Evolutionary conservation across 2,888 invertebrate genomes (phyloP), one percentile per base, ranked within the genome.

Genomic region (Piscicola geometra): DNA sequence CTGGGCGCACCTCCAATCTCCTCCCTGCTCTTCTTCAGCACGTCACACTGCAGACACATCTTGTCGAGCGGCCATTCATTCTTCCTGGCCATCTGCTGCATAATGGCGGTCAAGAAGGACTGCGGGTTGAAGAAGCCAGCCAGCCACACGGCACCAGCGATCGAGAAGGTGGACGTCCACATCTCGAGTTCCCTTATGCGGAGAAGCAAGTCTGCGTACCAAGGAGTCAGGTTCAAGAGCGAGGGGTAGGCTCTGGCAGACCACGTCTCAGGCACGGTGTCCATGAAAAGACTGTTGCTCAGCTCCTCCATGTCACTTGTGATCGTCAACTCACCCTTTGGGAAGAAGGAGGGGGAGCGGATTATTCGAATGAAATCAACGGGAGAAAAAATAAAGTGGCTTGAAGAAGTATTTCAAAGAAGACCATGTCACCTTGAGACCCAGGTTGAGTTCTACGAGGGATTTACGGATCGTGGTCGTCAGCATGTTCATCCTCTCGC

Each of bases 41-140:
- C 96, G 85, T 97, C 96, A 85, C 94, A 95, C 83, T 94, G 94
- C 28, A 97, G 88, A 84, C 94, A 94, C 95, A 97, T 96, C 87
- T 95, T 94, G 86, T 97, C 96, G 66, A 97, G 88, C 0, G 96
- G 96, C 81, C 95, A 88, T 85, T 95, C 95, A 85, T 94, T 93
- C 83, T 92, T 90, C 41, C 96, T 88, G 0, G 96, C 96, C 41
- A 95, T 95, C 82, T 94, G 94, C 87, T 97, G 97, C 95, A 97
- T 96, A 82, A 97, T 96, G 69, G 97, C 96, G 0, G 97, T 97
- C 77, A 97, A 87, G 81, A 97, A 89, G 60, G 94, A 94, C 86
- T 97, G 96, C 0, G 96, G 97, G 86, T 97, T 97, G 87, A 97
- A 97, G 87, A 97, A 94, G 21, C 96, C 97, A 21, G 93, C 93